phyloP scores from a whole-genome alignment of 1,140 invertebrate species.

The Temnothorax curvispinosus region DNA sequence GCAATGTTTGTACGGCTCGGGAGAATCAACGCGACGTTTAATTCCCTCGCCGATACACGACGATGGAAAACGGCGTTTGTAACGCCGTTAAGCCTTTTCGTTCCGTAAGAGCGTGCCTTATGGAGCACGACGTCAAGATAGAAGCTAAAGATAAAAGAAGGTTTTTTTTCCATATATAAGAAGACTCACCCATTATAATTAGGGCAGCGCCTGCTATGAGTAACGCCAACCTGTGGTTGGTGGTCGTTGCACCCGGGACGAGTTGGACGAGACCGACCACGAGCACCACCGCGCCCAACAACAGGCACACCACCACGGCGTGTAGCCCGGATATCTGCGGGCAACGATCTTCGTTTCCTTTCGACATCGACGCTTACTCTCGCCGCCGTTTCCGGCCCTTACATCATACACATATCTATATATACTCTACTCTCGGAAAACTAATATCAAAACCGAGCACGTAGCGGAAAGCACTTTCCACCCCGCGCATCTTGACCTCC shows the following conservation, averaged over 20 bases:
- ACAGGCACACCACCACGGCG: slow-evolving; percentile 90
- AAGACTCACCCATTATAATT: slow-evolving; percentile 79
- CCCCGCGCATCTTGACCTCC: neutral
- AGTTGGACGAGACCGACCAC: slow-evolving; percentile 93
- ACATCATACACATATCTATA: neutral
- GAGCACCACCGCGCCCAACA: slow-evolving; percentile 91
- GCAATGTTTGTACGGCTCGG: neutral
- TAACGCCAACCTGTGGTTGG: slow-evolving; percentile 90
- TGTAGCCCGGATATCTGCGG: slow-evolving; percentile 90
- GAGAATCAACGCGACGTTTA: neutral
- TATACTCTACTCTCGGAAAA: neutral
- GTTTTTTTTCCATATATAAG: neutral
- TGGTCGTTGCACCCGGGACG: slow-evolving; percentile 92
- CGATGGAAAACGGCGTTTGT: neutral
- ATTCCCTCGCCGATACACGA: neutral
- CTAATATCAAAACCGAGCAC: neutral
- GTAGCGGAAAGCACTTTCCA: neutral
- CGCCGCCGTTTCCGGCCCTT: neutral
- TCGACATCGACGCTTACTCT: neutral
- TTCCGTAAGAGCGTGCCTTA: too few relatives aligned
- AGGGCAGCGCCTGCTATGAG: slow-evolving; percentile 88
- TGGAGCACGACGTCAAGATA: neutral
- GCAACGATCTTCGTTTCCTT: slow-evolving; percentile 54
- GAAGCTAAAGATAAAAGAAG: neutral
- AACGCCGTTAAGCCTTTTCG: neutral